Evolutionary conservation across 23 tunicate genomes (phyloP), one percentile per base, ranked within the genome.

Genomic region (Clavelina lepadiformis): DNA sequence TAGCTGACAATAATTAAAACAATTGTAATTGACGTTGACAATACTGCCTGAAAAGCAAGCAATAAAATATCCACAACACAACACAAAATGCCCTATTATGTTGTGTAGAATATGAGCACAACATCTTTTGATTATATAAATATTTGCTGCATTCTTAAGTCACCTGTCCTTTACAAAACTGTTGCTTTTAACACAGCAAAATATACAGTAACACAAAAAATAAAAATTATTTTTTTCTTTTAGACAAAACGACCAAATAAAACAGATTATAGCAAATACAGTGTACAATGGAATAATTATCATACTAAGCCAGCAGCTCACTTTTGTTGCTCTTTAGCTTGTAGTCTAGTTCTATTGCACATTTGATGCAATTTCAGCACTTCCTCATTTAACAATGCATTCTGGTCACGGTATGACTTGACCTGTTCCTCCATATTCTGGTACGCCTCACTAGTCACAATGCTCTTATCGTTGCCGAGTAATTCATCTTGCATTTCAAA

Each of bases 401-500:
- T 80, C 28, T 71, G 77, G 11, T 71, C 78, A 6, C 61, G 21
- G 27, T 70, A 80, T 4, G 86, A 70, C 33, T 60, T 62, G 1
- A 34, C 71, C 44, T 71, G 77, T 38, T 62, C 65, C 34, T 61
- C 72, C 5, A 70, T 32, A 20, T 72, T 34, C 30, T 44, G 33
- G 44, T 38, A 80, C 25, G 18, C 73, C 26, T 67, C 74, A 34
- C 34, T 15, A 11, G 18, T 27, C 3, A 28, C 25, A 3, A 4
- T 8, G 18, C 3, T 46, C 23, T 35, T 11, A 13, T 25, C 21
- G 15, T 61, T 33, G 23, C 13, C 13, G 13, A 13, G 25, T 22
- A 36, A n/a, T 38, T 59, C 38, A 31, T 82, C 89, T 65, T 63
- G 74, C 55, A 82, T 65, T 33, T 82, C 80, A 38, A 82, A 82